phyloP scores from a whole-genome alignment of 2,888 invertebrate species.

The Dermolepida albohirtum region DNA sequence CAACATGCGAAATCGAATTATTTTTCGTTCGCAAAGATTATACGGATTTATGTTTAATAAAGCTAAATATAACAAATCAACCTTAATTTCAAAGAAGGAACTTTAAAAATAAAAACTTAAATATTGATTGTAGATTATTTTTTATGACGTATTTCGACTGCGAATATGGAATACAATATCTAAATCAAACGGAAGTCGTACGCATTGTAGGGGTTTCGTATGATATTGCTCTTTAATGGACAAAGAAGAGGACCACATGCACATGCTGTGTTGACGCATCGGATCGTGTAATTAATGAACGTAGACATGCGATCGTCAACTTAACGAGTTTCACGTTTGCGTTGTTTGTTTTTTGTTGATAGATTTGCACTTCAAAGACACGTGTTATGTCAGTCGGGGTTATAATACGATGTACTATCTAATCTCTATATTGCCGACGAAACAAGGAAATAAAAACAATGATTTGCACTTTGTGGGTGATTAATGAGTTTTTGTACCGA shows the following conservation, averaged over 20 bases:
- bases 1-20: no score
- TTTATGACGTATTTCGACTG: neutral
- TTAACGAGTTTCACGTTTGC: slow-evolving; percentile 26
- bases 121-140: neutral
- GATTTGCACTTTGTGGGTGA: slow-evolving; percentile 7
- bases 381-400: slow-evolving; percentile 7
- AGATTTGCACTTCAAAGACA: slow-evolving; percentile 27
- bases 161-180: neutral
- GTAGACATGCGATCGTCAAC: slow-evolving; percentile 25
- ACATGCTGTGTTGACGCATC: slow-evolving; percentile 25
- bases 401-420: neutral
- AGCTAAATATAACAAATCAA: no score
- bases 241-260: slow-evolving; percentile 5
- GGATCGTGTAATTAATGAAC: slow-evolving; percentile 25
- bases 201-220: neutral
- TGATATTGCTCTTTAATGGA: slow-evolving; percentile 11
- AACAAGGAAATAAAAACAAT: slow-evolving; percentile 11
- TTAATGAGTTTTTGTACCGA: slow-evolving; percentile 1
- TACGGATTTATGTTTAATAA: no score
- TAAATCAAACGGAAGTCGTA: neutral
- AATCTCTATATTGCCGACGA: neutral
- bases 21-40: no score
- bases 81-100: no score
- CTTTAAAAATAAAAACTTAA: no score
- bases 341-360: slow-evolving; percentile 27